Conservation (phyloP, 2,113 vertebrate genomes). For the Hystrix cristata region DNA sequence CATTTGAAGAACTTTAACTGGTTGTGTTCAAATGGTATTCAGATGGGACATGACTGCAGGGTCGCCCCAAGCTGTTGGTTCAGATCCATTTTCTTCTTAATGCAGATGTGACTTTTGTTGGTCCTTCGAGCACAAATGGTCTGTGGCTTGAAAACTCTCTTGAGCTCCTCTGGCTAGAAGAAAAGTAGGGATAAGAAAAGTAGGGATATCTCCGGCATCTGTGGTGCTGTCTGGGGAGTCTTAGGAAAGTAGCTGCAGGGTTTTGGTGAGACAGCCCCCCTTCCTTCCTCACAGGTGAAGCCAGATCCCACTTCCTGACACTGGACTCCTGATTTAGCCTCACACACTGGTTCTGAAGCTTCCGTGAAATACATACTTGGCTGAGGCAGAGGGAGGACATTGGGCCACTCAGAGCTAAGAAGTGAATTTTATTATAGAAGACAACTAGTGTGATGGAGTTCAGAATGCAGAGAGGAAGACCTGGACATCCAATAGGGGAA, state of each 20-base stretch:
- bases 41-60: slow-evolving; percentile 73
- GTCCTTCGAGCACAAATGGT: neutral
- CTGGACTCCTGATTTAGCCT: neutral
- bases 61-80: slow-evolving; percentile 40
- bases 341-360: neutral
- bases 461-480: neutral
- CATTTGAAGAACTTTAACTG: slow-evolving; percentile 79
- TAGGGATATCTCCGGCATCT: neutral
- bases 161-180: neutral
- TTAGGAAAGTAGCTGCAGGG: neutral
- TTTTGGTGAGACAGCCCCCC: neutral
- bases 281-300: neutral
- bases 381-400: neutral
- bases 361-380: neutral
- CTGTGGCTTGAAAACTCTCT: neutral
- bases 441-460: neutral
- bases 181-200: neutral
- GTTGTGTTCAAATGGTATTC: slow-evolving; percentile 79
- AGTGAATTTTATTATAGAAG: neutral
- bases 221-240: neutral
- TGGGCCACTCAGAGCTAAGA: neutral
- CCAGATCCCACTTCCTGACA: neutral
- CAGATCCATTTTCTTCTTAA: slow-evolving; percentile 65
- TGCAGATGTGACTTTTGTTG: slow-evolving; percentile 43
- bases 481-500: neutral